Conservation (phyloP, 2,888 invertebrate genomes). For the Sphaerophoria rueppellii region DNA sequence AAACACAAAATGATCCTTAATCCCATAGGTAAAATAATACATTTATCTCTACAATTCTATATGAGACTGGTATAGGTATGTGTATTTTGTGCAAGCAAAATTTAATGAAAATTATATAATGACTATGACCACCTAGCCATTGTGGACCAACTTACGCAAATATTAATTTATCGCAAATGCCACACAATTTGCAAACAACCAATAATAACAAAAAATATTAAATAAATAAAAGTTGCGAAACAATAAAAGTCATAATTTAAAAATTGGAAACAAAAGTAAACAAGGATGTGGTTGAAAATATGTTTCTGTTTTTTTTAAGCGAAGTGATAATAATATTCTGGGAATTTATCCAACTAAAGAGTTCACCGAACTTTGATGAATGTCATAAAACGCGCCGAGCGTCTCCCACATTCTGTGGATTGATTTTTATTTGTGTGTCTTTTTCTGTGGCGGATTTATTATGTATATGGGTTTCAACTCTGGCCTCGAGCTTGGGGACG, state of each 20-base stretch:
- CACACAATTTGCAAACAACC: slow-evolving; percentile 12
- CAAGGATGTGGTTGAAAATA: slow-evolving; percentile 49
- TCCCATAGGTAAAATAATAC: too few species aligned
- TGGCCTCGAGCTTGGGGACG: not conserved
- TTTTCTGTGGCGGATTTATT: too few species aligned
- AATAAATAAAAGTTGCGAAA: slow-evolving; percentile 31
- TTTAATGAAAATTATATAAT: not conserved
- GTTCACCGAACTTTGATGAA: slow-evolving; percentile 44
- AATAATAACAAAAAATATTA: slow-evolving; percentile 7
- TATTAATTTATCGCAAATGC: slow-evolving; percentile 41
- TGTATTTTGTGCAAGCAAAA: not conserved
- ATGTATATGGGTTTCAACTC: slow-evolving; percentile 32
- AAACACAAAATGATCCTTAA: too few species aligned
- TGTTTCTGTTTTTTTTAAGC: slow-evolving; percentile 30
- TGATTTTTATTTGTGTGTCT: slow-evolving; percentile 7
- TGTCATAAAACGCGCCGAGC: slow-evolving; percentile 39
- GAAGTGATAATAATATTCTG: slow-evolving; percentile 42
- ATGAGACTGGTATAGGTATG: too few species aligned
- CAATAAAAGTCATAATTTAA: slow-evolving; percentile 55
- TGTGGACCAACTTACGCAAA: not conserved
- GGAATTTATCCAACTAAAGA: slow-evolving; percentile 15
- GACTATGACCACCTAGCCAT: not conserved
- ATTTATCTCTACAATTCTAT: too few species aligned
- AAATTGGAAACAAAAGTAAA: slow-evolving; percentile 47
- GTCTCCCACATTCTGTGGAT: slow-evolving; percentile 51